phyloP scores from a whole-genome alignment of 2,797 vertebrate species.

The Cynopterus sphinx region DNA sequence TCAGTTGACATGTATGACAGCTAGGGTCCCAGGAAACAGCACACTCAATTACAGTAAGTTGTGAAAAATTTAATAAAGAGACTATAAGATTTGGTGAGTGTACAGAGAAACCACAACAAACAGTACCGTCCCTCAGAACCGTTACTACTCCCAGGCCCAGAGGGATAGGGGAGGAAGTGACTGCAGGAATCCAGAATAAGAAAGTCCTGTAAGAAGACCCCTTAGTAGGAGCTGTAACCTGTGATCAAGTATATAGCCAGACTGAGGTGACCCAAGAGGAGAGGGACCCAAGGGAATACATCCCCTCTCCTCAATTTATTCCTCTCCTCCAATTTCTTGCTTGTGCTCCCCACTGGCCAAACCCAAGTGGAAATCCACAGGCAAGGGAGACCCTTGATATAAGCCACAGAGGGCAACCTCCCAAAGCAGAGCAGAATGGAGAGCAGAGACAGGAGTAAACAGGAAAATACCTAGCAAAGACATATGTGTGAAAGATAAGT shows the following conservation, averaged over 20 bases:
- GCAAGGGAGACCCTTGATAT: not conserved
- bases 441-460: not conserved
- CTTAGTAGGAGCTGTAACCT: not conserved
- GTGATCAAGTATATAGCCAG: not conserved
- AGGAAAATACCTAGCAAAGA: not conserved
- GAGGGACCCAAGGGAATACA: not conserved
- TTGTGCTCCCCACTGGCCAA: not conserved
- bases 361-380: not conserved
- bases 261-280: fast-evolving
- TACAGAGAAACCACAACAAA: not conserved
- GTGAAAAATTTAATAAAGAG: not conserved
- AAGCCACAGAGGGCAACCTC: not conserved
- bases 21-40: not conserved
- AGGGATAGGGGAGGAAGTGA: not conserved
- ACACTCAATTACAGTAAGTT: not conserved
- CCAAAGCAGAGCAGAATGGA: not conserved
- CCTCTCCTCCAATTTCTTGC: not conserved
- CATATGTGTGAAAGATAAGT: not conserved
- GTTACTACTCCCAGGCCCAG: not conserved
- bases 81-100: not conserved
- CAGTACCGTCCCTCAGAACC: not conserved
- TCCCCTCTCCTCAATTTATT: not conserved
- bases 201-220: not conserved
- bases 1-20: not conserved
- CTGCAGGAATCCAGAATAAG: not conserved